A percentile compares a stretch with the other conserved stretches of the same genome.
These are phyloP conservation scores for Xerus inauris DNA, from an alignment of 2,113 vertebrate genomes.

Conservation along the genomic window DNA sequence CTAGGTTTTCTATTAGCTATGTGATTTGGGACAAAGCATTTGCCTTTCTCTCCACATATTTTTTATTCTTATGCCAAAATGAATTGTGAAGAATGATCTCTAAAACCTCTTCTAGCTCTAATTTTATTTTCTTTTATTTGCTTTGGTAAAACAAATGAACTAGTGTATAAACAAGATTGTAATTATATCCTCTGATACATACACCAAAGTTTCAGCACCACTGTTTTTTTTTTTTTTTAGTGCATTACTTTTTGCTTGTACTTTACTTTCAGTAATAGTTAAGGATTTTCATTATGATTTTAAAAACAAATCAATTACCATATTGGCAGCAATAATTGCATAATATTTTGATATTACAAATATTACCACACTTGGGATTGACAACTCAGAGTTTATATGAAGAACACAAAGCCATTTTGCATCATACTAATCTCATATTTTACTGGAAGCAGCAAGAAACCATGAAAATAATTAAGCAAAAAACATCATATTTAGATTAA, in stretches of 20 bases:
- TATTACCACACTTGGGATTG: background rate
- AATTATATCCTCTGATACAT: background rate
- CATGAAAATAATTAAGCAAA: conserved; percentile 3
- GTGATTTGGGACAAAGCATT: conserved; percentile 11
- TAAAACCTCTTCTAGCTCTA: background rate
- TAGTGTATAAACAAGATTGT: background rate
- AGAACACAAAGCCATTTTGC: background rate
- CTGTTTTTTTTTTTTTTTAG: background rate
- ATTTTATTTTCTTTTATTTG: background rate
- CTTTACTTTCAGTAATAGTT: background rate
- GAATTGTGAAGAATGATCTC: background rate
- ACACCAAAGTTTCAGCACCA: background rate
- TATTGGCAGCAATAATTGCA: background rate
- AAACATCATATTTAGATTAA: background rate
- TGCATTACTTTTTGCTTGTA: background rate
- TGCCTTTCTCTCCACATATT: background rate
- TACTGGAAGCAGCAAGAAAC: background rate
- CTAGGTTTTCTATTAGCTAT: background rate
- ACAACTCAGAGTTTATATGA: background rate
- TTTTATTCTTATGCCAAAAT: background rate
- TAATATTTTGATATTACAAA: background rate
- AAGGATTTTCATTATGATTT: conserved; percentile 28
- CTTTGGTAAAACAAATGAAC: background rate
- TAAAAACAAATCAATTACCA: background rate
- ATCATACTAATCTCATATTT: background rate